These are phyloP conservation scores for Solenopsis invicta DNA, from an alignment of 1,140 invertebrate species.

Conservation along the genomic window DNA sequence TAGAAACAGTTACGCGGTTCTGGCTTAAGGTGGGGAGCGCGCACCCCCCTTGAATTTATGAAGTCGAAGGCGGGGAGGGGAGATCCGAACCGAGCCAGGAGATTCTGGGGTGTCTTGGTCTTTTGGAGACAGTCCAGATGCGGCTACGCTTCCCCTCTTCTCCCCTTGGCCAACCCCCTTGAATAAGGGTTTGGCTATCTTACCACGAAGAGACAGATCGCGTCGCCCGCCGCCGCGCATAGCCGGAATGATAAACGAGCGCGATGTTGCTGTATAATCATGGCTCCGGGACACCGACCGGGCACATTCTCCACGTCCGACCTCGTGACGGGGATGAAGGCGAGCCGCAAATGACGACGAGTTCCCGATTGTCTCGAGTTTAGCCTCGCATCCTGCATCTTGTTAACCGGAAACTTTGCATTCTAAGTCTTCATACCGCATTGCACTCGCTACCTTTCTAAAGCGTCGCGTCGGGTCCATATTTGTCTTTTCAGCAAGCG, in stretches of 20 bases:
- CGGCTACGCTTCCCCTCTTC: constrained; percentile 67
- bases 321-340: constrained; percentile 43
- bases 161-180: constrained; percentile 60
- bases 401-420: constrained; percentile 45
- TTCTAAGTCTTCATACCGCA: not conserved
- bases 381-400: constrained; percentile 7
- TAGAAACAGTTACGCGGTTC: constrained; percentile 83
- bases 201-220: constrained; percentile 83
- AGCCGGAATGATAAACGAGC: constrained; percentile 82
- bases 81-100: constrained; percentile 73
- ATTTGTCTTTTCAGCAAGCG: not conserved
- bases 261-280: constrained; percentile 83
- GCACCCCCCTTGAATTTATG: constrained; percentile 78
- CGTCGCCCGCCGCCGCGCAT: constrained; percentile 75
- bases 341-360: constrained; percentile 49
- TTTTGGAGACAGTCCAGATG: constrained; percentile 84
- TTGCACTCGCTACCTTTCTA: not conserved
- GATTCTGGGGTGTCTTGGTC: constrained; percentile 81
- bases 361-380: constrained; percentile 30
- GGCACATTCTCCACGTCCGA: constrained; percentile 48
- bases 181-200: constrained; percentile 81
- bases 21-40: constrained; percentile 73
- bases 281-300: constrained; percentile 68
- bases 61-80: constrained; percentile 73
- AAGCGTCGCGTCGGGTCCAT: not conserved